Conservation (phyloP, 2,888 invertebrate species). For the Drosophila antonietae region DNA sequence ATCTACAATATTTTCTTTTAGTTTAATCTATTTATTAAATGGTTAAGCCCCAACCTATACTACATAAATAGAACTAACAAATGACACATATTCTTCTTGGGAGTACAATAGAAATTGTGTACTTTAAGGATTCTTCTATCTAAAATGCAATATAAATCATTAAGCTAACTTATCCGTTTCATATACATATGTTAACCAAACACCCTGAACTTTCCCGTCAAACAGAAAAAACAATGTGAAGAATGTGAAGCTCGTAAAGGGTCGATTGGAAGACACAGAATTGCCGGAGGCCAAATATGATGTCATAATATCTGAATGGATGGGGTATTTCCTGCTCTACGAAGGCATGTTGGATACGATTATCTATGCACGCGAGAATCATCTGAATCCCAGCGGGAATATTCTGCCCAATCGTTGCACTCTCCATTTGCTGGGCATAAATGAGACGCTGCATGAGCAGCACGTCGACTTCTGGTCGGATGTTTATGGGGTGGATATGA, state of each 20-base stretch:
- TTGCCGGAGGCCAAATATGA: slow-evolving; percentile 92
- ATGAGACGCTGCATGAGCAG: slow-evolving; percentile 89
- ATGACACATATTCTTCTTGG: too few relatives aligned
- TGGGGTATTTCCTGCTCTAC: slow-evolving; percentile 98
- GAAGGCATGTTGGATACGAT: slow-evolving; percentile 99
- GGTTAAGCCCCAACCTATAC: too few relatives aligned
- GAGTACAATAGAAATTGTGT: too few relatives aligned
- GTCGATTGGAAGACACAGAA: slow-evolving; percentile 92
- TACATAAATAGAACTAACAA: too few relatives aligned
- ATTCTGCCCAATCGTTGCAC: slow-evolving; percentile 94
- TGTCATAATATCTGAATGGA: slow-evolving; percentile 98
- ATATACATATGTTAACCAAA: background rate
- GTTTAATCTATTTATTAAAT: too few relatives aligned
- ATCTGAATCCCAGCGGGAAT: slow-evolving; percentile 90
- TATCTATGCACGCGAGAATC: slow-evolving; percentile 93
- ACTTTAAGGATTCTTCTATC: too few relatives aligned
- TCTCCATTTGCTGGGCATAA: slow-evolving; percentile 92
- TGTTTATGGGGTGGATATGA: slow-evolving; percentile 98
- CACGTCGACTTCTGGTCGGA: slow-evolving; percentile 95
- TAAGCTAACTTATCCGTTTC: too few relatives aligned
- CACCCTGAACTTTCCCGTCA: background rate
- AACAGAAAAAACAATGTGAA: slow-evolving; percentile 84
- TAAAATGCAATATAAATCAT: background rate
- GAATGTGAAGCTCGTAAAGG: slow-evolving; percentile 92
- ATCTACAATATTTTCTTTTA: too few relatives aligned